Evolutionary conservation across 2,113 vertebrate species (phyloP).

Genomic region (Fulica atra): DNA sequence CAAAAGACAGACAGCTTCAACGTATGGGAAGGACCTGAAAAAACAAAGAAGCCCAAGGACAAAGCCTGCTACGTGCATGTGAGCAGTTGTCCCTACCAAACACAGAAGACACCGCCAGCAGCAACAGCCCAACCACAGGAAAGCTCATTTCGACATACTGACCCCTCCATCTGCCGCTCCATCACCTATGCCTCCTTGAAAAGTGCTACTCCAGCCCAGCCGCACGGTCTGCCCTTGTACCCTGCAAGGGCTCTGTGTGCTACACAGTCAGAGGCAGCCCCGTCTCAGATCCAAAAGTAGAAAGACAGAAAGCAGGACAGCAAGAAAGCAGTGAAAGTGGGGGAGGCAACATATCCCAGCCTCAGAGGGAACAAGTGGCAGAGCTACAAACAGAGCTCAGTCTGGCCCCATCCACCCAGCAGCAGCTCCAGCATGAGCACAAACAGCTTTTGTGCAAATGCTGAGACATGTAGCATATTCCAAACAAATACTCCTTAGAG

Average conservation of each 20-base stretch:
- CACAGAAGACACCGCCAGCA: not conserved
- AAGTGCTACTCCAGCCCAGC: not conserved
- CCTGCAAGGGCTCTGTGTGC: not conserved
- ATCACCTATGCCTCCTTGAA: not conserved
- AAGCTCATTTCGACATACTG: not conserved
- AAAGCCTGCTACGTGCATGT: rapidly evolving
- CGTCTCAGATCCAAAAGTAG: not conserved
- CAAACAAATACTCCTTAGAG: not conserved
- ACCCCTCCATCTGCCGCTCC: rapidly evolving
- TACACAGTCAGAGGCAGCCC: rapidly evolving
- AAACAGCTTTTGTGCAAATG: not conserved
- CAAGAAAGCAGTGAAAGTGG: not conserved
- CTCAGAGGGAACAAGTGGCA: not conserved
- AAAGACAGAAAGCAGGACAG: not conserved
- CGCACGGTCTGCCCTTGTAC: rapidly evolving
- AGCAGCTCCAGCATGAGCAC: not conserved
- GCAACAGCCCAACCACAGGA: not conserved
- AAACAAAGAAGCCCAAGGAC: not conserved
- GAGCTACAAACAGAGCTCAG: not conserved
- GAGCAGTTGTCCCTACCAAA: not conserved
- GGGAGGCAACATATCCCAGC: not conserved
- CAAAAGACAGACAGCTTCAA: not conserved
- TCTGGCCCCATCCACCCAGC: not conserved
- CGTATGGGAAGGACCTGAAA: rapidly evolving
- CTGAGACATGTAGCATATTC: not conserved